These are phyloP conservation scores for Tamias sibiricus DNA, from an alignment of 2,113 vertebrate species.

Conservation along the genomic window DNA sequence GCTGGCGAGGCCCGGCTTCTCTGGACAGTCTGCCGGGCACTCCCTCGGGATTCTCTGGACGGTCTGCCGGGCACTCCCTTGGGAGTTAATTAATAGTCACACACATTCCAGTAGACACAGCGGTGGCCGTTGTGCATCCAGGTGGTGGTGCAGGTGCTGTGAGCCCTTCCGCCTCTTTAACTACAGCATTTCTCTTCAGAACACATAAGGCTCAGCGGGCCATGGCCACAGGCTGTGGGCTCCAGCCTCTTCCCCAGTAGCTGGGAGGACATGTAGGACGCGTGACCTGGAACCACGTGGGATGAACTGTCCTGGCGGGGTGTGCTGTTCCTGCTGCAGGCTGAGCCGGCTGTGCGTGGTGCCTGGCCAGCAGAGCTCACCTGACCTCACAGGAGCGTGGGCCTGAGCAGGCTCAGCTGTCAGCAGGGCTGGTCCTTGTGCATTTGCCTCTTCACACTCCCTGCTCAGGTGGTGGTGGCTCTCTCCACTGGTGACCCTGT, in stretches of 20 bases:
- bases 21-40: not conserved
- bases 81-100: slow-evolving; percentile 57
- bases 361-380: no score
- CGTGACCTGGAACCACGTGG: not conserved
- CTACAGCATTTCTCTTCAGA: not conserved
- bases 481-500: not conserved
- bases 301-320: no score
- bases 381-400: no score
- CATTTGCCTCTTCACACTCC: no score
- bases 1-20: not conserved
- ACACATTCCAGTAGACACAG: slow-evolving; percentile 48
- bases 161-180: slow-evolving; percentile 28
- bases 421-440: no score
- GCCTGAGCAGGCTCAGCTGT: no score
- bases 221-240: not conserved
- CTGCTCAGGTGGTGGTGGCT: no score
- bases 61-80: not conserved
- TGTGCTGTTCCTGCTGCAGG: no score
- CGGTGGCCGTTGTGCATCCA: slow-evolving; percentile 20
- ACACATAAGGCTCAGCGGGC: not conserved
- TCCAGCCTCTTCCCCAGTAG: not conserved
- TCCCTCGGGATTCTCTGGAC: not conserved
- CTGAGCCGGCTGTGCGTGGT: no score
- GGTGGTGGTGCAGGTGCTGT: not conserved
- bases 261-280: not conserved